Conservation (phyloP, 2,113 vertebrate species). For the Psittacus erithacus region DNA sequence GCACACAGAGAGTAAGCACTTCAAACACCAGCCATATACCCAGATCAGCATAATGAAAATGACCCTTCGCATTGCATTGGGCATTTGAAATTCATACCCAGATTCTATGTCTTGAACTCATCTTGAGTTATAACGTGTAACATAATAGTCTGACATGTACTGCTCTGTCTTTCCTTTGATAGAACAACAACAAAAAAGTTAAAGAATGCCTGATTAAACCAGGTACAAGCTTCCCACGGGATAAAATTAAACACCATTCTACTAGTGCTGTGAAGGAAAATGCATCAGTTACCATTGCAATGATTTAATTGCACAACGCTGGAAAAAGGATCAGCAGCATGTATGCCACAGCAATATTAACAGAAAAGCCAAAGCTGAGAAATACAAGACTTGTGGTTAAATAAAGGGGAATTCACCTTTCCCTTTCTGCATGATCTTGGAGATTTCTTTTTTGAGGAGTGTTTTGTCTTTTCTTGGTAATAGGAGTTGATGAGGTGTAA, state of each 20-base stretch:
- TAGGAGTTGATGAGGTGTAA: background rate
- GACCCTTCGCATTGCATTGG: background rate
- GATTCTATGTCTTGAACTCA: background rate
- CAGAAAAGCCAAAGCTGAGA: background rate
- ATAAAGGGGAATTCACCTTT: background rate
- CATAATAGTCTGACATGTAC: constrained; percentile 24
- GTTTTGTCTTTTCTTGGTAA: background rate
- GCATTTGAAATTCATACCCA: constrained; percentile 23
- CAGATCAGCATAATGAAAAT: background rate
- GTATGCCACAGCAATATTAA: background rate
- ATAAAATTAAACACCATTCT: constrained; percentile 66
- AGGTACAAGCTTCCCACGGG: constrained; percentile 47
- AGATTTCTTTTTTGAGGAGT: constrained; percentile 29
- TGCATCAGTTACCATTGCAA: constrained; percentile 30
- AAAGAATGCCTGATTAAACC: constrained; percentile 56
- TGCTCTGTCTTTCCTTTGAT: constrained; percentile 37
- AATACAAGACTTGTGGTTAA: background rate
- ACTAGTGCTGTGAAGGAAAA: constrained; percentile 58
- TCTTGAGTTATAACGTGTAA: background rate
- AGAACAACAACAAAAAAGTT: constrained; percentile 22
- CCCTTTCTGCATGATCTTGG: background rate
- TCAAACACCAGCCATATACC: background rate
- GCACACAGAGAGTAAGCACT: background rate
- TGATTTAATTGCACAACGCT: background rate
- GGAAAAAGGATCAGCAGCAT: background rate